These are phyloP conservation scores for Hormiphora californensis DNA, from an alignment of 37 sponge, comb jelly and placozoan species.

Conservation along the genomic window DNA sequence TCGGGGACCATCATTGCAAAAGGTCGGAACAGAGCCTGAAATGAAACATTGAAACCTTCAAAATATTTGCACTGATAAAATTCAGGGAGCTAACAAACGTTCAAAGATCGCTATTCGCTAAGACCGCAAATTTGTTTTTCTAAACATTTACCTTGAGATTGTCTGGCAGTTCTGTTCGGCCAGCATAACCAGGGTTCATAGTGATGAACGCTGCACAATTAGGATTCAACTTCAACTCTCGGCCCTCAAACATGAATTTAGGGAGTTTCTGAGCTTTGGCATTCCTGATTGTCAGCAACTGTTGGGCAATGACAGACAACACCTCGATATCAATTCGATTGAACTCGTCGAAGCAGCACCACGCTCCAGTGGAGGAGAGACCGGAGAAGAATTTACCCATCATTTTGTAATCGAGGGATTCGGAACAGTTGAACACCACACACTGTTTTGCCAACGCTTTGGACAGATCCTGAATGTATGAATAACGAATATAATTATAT, in stretches of 20 bases:
- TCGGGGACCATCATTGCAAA: slow-evolving; percentile 99
- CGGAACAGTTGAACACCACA: slow-evolving; percentile 99
- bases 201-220: slow-evolving; percentile 96
- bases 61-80: too few relatives aligned
- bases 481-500: neutral
- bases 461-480: slow-evolving; percentile 66
- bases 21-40: slow-evolving; percentile 96
- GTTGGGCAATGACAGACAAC: slow-evolving; percentile 97
- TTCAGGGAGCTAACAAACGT: too few relatives aligned
- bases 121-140: too few relatives aligned
- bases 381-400: slow-evolving; percentile 99
- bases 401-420: slow-evolving; percentile 94
- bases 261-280: slow-evolving; percentile 77
- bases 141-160: too few relatives aligned
- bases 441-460: slow-evolving; percentile 97
- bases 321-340: slow-evolving; percentile 98
- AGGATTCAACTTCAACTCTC: slow-evolving; percentile 85
- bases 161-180: slow-evolving; percentile 95
- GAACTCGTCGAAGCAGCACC: slow-evolving; percentile 99
- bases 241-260: slow-evolving; percentile 93
- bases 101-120: too few relatives aligned
- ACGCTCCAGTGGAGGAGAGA: slow-evolving; percentile 95
- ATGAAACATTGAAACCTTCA: too few relatives aligned
- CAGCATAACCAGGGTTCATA: slow-evolving; percentile 99
- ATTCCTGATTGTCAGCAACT: slow-evolving; percentile 90